Evolutionary conservation across 2,797 vertebrate species (phyloP), one percentile per base, ranked within the genome.

Genomic region (Eulemur coronatus): DNA sequence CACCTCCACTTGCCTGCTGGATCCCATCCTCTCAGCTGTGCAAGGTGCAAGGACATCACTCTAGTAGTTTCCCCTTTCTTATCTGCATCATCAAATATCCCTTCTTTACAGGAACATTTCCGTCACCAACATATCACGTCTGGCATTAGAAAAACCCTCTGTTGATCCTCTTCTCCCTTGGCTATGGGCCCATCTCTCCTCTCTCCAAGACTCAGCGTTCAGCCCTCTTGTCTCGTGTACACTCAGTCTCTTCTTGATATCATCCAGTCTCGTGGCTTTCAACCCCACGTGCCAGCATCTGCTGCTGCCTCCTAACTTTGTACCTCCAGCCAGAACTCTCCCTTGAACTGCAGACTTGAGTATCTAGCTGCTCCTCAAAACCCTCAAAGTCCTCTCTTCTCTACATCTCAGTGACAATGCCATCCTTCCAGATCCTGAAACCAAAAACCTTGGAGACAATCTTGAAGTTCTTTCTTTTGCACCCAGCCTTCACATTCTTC

Each of bases 71-170:
- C 26, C 12, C 41, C 46, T 65, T 69, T 85, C 38, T 70, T 6
- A 17, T 67, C 38, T 7, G 11, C 20, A 4, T 61, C 22, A 35
- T 50, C 69, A 70, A 17, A 57, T 61, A 61, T 26, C 43, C 30
- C 24, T 14, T 79, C n/a, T 92, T 69, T 50, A 50, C 4, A 28
- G 57, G 80, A 59, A 41, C 24, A 35, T 91, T 91, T 89, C 57
- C 17, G 50, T 82, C 35, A 55, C 48, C 70, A 69, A 43, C 38
- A 48, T 30, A 38, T 59, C 33, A 76, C 26, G 78, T 80, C 65
- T 75, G 41, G 17, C 11, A 35, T 28, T 22, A 13, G 35, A 22
- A 61, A 75, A 41, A 41, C 22, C 14, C 48, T 86, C 91, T 78
- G 35, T 18, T n/a, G 43, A 55, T 48, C 38, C 33, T 61, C 26